Evolutionary conservation across 2,797 vertebrate species (phyloP).

Genomic region (Thalassophryne amazonica): DNA sequence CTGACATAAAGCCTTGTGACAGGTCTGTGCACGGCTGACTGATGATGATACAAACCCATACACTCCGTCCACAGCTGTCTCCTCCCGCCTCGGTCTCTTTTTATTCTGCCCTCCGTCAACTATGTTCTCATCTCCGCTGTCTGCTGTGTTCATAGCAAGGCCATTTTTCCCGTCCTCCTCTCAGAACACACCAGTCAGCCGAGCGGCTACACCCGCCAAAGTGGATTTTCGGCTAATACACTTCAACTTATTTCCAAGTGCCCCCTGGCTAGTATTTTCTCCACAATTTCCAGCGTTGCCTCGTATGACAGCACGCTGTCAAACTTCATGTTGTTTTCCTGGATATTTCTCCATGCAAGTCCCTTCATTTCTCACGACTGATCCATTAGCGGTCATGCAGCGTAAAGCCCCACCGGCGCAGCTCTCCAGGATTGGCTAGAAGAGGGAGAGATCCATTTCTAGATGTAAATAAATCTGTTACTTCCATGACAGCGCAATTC

Average conservation of each 20-base stretch:
- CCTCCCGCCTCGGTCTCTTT: not conserved
- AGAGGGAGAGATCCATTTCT: conserved; percentile 60
- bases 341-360: not conserved
- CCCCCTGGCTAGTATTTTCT: conserved; percentile 32
- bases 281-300: conserved; percentile 25
- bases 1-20: conserved; percentile 24
- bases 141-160: not conserved
- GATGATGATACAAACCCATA: not conserved
- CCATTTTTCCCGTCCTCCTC: not conserved
- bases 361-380: conserved; percentile 6
- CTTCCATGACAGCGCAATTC: conserved; percentile 72
- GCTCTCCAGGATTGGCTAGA: conserved; percentile 43
- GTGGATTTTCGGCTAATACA: conserved; percentile 50
- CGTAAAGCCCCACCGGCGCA: conserved; percentile 28
- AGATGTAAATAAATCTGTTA: conserved; percentile 72
- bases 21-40: conserved; percentile 3
- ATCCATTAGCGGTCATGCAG: conserved; percentile 42
- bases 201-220: conserved; percentile 31
- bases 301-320: not conserved
- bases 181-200: not conserved
- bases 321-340: conserved; percentile 15
- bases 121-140: not conserved
- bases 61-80: not conserved
- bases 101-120: not conserved
- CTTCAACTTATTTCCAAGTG: conserved; percentile 33